Conservation (phyloP, 2,797 vertebrate species). For the Petrocephalus schoutedeni region DNA sequence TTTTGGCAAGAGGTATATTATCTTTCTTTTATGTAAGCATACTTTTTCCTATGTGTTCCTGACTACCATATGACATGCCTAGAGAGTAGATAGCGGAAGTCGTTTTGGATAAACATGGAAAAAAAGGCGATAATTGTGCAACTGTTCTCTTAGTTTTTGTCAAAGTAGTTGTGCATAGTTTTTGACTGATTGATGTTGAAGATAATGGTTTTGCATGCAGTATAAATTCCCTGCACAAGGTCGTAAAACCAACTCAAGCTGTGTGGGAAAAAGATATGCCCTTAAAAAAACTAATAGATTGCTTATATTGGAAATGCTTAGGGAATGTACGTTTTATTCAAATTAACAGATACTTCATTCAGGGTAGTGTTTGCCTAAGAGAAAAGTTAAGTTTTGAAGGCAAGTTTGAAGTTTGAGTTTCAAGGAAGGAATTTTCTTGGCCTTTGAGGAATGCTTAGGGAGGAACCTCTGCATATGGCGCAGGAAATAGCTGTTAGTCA, state of each 20-base stretch:
- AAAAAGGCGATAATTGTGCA: not conserved
- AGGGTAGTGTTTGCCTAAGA: conserved; percentile 4
- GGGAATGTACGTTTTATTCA: not conserved
- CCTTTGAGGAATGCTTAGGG: conserved; percentile 70
- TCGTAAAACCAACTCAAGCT: not conserved
- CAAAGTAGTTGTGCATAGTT: not conserved
- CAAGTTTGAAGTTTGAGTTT: conserved; percentile 63
- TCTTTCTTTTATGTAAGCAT: not conserved
- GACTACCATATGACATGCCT: not conserved
- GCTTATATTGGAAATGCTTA: not conserved
- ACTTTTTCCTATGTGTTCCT: not conserved
- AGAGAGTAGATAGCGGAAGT: not conserved
- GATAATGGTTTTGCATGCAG: not conserved
- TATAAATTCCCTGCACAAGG: not conserved
- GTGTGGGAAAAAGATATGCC: not conserved
- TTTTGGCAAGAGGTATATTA: not conserved
- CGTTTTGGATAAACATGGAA: not conserved
- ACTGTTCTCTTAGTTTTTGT: not conserved
- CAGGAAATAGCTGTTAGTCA: conserved; percentile 63
- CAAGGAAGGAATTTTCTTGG: conserved; percentile 67
- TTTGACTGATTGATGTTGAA: not conserved
- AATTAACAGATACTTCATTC: not conserved
- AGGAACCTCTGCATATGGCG: conserved; percentile 64
- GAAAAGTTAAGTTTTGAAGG: conserved; percentile 46
- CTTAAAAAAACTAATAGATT: not conserved